Evolutionary conservation across 2,797 vertebrate species (phyloP).

Genomic region (Xiphophorus birchmanni): DNA sequence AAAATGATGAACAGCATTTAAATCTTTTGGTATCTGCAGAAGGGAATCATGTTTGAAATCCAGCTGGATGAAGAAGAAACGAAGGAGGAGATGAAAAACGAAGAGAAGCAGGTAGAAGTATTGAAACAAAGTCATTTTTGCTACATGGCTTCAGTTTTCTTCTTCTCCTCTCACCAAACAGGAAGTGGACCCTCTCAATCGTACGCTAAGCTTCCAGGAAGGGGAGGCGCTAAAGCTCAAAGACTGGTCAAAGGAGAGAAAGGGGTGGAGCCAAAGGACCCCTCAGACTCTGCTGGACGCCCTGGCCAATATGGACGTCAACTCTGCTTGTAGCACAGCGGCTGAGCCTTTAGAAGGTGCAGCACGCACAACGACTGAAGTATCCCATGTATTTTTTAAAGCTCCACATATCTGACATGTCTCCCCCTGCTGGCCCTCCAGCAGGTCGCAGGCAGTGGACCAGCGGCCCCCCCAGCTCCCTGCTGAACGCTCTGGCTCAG

Average conservation of each 20-base stretch:
- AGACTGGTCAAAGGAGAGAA: slow-evolving; percentile 55
- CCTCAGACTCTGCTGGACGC: slow-evolving; percentile 75
- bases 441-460: slow-evolving; percentile 78
- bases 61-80: slow-evolving; percentile 71
- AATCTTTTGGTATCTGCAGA: slow-evolving; percentile 51
- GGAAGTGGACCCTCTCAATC: slow-evolving; percentile 75
- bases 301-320: slow-evolving; percentile 66
- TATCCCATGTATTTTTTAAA: not conserved
- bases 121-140: not conserved
- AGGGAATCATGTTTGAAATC: slow-evolving; percentile 93
- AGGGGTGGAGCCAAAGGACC: slow-evolving; percentile 63
- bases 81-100: slow-evolving; percentile 5
- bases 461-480: slow-evolving; percentile 67
- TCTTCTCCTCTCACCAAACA: slow-evolving; percentile 47
- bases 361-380: not conserved
- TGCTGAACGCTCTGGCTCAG: slow-evolving; percentile 77
- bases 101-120: slow-evolving; percentile 29
- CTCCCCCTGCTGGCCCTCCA: not conserved
- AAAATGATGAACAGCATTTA: not conserved
- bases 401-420: not conserved
- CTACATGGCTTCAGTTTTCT: not conserved
- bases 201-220: slow-evolving; percentile 78
- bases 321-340: slow-evolving; percentile 28
- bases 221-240: slow-evolving; percentile 70
- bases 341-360: slow-evolving; percentile 46